phyloP scores from a whole-genome alignment of 2,888 invertebrate species.

The Zele albiditarsus region DNA sequence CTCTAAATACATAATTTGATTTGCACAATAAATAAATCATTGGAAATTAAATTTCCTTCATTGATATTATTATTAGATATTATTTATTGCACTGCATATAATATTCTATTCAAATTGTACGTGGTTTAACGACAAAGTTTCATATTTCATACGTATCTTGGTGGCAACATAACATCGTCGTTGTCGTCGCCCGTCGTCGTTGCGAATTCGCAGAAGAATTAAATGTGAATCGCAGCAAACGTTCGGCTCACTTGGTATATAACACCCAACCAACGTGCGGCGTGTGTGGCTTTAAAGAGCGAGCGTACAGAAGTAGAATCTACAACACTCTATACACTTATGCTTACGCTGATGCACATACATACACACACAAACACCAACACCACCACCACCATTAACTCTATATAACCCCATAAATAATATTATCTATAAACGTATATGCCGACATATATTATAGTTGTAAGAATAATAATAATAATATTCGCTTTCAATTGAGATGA shows the following conservation, averaged over 20 bases:
- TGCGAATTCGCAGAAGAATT: constrained; percentile 39
- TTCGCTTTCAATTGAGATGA: constrained; percentile 51
- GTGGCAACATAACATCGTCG: background rate
- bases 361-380: background rate
- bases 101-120: constrained; percentile 29
- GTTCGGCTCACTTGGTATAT: constrained; percentile 1
- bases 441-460: background rate
- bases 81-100: background rate
- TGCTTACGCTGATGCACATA: background rate
- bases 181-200: constrained; percentile 17
- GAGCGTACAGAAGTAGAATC: constrained; percentile 25
- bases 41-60: background rate
- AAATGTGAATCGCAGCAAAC: constrained; percentile 26
- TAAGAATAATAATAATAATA: constrained; percentile 17
- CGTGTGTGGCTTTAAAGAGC: constrained; percentile 28
- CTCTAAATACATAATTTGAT: background rate
- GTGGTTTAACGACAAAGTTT: background rate
- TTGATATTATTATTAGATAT: background rate
- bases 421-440: background rate
- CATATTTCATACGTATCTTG: background rate
- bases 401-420: background rate
- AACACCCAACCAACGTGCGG: constrained; percentile 13
- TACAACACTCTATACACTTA: background rate
- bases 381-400: background rate
- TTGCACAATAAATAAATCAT: background rate